phyloP scores from a whole-genome alignment of 2,888 invertebrate genomes.

The Volucella zonaria region DNA sequence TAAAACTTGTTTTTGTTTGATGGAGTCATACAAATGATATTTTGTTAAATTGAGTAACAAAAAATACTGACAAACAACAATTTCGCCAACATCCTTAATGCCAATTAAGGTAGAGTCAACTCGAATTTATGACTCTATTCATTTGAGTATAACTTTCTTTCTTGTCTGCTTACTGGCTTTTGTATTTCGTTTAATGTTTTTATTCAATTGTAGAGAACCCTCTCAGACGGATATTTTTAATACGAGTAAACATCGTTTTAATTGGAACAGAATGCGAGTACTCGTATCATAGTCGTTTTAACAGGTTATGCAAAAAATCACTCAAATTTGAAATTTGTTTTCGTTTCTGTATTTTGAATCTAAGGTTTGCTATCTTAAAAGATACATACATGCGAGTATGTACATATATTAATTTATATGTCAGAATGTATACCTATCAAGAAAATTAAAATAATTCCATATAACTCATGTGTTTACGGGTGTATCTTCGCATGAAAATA shows the following conservation, averaged over 20 bases:
- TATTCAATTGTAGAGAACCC: conserved; percentile 18
- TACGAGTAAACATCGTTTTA: not conserved
- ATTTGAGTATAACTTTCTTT: conserved; percentile 18
- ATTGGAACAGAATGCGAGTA: no score
- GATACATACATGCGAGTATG: no score
- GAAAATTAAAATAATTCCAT: conserved; percentile 6
- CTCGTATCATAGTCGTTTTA: not conserved
- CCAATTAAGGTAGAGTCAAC: conserved; percentile 41
- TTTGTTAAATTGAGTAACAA: conserved; percentile 19
- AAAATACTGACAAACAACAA: conserved; percentile 3
- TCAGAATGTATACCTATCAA: not conserved
- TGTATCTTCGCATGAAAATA: not conserved
- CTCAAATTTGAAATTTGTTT: not conserved
- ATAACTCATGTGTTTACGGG: conserved; percentile 33
- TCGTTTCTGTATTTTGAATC: not conserved
- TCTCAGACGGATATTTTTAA: conserved; percentile 10
- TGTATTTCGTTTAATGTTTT: conserved; percentile 13
- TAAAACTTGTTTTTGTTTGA: conserved; percentile 14
- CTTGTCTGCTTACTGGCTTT: conserved; percentile 15
- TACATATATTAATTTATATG: not conserved
- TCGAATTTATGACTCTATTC: conserved; percentile 22
- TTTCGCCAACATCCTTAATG: conserved; percentile 1
- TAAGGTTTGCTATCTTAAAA: not conserved
- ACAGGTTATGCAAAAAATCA: not conserved
- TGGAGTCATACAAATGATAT: conserved; percentile 4